Conservation (phyloP, 2,113 vertebrate species). For the Pachycephala philippinensis region DNA sequence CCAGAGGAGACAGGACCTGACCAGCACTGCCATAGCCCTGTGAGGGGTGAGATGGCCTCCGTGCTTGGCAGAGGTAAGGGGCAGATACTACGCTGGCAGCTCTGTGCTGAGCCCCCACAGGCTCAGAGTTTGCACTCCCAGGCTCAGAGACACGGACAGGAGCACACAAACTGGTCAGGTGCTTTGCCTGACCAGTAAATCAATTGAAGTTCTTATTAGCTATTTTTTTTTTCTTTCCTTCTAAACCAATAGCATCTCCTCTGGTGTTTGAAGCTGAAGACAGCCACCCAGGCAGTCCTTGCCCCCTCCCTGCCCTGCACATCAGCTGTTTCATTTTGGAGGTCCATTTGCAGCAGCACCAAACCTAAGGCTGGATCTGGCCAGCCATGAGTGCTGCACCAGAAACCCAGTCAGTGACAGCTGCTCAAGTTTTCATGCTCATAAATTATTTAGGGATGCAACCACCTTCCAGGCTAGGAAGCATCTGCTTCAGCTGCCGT, state of each 20-base stretch:
- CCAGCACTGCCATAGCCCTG: fast-evolving
- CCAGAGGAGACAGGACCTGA: background rate
- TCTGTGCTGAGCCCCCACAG: background rate
- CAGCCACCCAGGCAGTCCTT: background rate
- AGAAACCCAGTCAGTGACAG: background rate
- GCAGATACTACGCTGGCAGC: background rate
- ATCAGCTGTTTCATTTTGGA: background rate
- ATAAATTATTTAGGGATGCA: background rate
- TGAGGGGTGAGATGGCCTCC: background rate
- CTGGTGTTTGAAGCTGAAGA: background rate
- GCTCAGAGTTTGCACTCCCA: background rate
- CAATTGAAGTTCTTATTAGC: background rate
- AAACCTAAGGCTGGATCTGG: background rate
- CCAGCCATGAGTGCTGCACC: fast-evolving
- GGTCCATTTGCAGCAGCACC: background rate
- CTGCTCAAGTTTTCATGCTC: background rate
- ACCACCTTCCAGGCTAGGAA: background rate
- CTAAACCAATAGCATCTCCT: background rate
- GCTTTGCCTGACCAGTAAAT: background rate
- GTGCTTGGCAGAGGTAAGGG: background rate
- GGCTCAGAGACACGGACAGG: background rate
- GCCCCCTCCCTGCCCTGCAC: background rate
- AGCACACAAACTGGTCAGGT: background rate
- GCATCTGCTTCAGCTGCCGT: background rate
- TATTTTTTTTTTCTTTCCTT: background rate